Base-by-base conservation (phyloP, 2,797 vertebrate species). In the Percopsis omiscomaycus region DNA sequence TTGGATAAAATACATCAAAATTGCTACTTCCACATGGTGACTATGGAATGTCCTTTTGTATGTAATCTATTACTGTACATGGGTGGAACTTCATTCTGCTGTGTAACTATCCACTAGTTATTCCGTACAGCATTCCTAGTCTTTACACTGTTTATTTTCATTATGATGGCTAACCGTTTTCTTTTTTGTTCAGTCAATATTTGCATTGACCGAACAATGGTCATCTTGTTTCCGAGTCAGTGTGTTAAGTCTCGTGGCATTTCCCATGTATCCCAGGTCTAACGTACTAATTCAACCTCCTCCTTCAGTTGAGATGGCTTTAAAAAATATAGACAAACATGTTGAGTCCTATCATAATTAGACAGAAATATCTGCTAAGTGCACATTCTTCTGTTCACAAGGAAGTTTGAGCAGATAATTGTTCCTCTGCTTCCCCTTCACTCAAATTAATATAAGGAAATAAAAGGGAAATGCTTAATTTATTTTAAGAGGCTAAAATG, bases 401-500 rank as follows among this genome's bases (percentile, higher is more conserved):
- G 59, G 68, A 78, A 69, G 66, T 70, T 66, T 60, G 66, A 55
- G 59, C 47, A 59, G 81, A 79, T 82, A 68, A 83, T 77, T 80
- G 69, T 84, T 79, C 75, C 80, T 66, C 32, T 74, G 75, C 69
- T 74, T 77, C 60, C 50, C 69, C 64, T 4, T 71, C 68, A 57
- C 67, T 77, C 60, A 82, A 84, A 85, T 82, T 84, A 81, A 79
- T 74, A 57, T 55, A 50, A 72, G 75, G 84, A 86, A 83, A 86
- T 79, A 83, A 84, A 75, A 59, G 54, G 68, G 74, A 86, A 89
- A 84, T 78, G 71, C 72, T 68, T 85, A 82, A 86, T 90, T 88
- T 88, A 87, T 83, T 88, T 87, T 77, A 75, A 83, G 88, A 80
- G 61, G 86, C 84, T 90, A 82, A 90, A 89, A 86, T 37, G 48